These are phyloP conservation scores for Pinctada fucata DNA, from an alignment of 2,888 invertebrate species.

Conservation along the genomic window DNA sequence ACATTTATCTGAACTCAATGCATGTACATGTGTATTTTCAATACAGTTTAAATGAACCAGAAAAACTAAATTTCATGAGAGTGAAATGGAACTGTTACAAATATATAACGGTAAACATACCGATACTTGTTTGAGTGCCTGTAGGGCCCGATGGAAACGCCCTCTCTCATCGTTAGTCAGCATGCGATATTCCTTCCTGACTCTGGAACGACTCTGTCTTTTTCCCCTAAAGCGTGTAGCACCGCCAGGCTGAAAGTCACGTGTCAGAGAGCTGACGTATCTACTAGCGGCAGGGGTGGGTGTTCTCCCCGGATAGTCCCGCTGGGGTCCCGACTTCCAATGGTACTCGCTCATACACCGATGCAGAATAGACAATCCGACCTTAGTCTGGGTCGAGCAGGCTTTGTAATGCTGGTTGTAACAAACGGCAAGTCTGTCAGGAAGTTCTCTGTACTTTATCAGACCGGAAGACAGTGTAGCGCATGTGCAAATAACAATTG, in stretches of 20 bases:
- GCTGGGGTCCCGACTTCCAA: slow-evolving; percentile 3
- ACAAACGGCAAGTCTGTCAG: slow-evolving; percentile 12
- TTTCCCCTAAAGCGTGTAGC: slow-evolving; percentile 6
- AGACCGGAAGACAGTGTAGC: not conserved
- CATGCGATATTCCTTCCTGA: slow-evolving; percentile 62
- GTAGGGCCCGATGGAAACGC: slow-evolving; percentile 57
- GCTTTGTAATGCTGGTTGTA: slow-evolving; percentile 27
- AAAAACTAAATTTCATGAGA: too few relatives aligned
- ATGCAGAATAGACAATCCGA: slow-evolving; percentile 23
- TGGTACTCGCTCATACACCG: slow-evolving; percentile 22
- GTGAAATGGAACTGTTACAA: too few relatives aligned
- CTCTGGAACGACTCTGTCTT: slow-evolving; percentile 39
- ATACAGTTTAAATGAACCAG: too few relatives aligned
- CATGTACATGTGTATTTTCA: too few relatives aligned
- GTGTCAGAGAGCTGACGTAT: not conserved
- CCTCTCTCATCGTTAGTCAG: slow-evolving; percentile 53
- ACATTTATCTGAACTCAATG: not conserved
- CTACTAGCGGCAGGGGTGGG: not conserved
- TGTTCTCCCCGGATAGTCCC: slow-evolving; percentile 7
- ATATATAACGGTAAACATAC: slow-evolving; percentile 34
- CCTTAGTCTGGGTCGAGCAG: slow-evolving; percentile 26
- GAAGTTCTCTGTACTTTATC: slow-evolving; percentile 4
- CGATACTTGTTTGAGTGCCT: slow-evolving; percentile 58
- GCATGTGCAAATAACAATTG: not conserved
- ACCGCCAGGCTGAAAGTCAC: not conserved